phyloP scores from a whole-genome alignment of 2,797 vertebrate species.

The Chaetophractus vellerosus region DNA sequence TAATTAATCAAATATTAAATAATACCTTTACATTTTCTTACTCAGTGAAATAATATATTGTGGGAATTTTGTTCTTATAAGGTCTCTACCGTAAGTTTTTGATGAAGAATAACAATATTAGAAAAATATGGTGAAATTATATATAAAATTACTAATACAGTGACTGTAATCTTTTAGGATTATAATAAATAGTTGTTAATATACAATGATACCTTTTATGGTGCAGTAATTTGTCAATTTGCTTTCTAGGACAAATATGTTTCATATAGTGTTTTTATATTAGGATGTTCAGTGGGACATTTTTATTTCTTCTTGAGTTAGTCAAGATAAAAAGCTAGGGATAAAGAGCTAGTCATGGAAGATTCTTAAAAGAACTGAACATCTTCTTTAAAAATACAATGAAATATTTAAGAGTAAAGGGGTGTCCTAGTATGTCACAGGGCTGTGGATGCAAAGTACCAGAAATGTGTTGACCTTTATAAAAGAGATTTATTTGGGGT shows the following conservation, averaged over 20 bases:
- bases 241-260: conserved; percentile 42
- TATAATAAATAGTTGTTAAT: background rate
- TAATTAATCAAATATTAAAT: background rate
- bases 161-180: background rate
- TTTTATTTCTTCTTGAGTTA: conserved; percentile 29
- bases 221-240: background rate
- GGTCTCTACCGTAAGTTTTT: background rate
- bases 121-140: background rate
- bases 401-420: background rate
- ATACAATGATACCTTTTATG: background rate
- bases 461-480: too few relatives aligned
- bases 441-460: too few relatives aligned
- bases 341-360: background rate
- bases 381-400: background rate
- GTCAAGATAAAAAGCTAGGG: conserved; percentile 50
- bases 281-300: background rate
- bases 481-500: too few relatives aligned
- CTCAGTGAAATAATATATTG: background rate
- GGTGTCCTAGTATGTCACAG: background rate
- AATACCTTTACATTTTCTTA: background rate
- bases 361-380: conserved; percentile 26
- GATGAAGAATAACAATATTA: conserved; percentile 17
- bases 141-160: conserved; percentile 20
- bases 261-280: background rate
- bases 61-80: conserved; percentile 32